These are phyloP conservation scores for Eupithecia pulchellata DNA, from an alignment of 2,888 invertebrate species.

Conservation along the genomic window DNA sequence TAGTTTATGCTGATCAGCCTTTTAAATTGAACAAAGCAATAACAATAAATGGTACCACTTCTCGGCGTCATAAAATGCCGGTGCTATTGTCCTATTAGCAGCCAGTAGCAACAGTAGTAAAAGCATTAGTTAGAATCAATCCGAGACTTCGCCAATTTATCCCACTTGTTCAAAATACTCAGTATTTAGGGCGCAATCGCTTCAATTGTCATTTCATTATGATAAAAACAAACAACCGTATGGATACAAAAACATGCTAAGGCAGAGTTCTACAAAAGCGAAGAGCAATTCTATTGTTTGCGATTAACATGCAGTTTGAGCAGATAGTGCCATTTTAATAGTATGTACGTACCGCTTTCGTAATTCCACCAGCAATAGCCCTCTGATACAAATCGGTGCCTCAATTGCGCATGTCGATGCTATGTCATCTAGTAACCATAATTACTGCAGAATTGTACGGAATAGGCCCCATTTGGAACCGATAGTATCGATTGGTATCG, in stretches of 20 bases:
- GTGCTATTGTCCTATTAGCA: not conserved
- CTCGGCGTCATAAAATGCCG: slow-evolving; percentile 1
- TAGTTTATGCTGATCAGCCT: not conserved
- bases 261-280: not conserved
- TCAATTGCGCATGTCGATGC: slow-evolving; percentile 35
- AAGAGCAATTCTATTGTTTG: slow-evolving; percentile 22
- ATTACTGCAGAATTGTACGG: slow-evolving; percentile 40
- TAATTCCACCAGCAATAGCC: slow-evolving; percentile 29
- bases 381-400: slow-evolving; percentile 36
- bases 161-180: slow-evolving; percentile 15
- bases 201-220: slow-evolving; percentile 19
- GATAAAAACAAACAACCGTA: slow-evolving; percentile 8
- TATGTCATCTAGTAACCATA: slow-evolving; percentile 41
- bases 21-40: not conserved
- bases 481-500: slow-evolving; percentile 34
- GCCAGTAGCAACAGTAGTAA: slow-evolving; percentile 19
- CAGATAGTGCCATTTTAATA: slow-evolving; percentile 15
- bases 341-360: slow-evolving; percentile 26
- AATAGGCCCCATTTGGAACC: slow-evolving; percentile 41
- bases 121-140: slow-evolving; percentile 18
- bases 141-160: slow-evolving; percentile 16
- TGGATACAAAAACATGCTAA: slow-evolving; percentile 5
- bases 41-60: slow-evolving; percentile 1
- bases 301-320: slow-evolving; percentile 1
- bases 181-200: slow-evolving; percentile 15